These are phyloP conservation scores for Calliopum simillimum DNA, from an alignment of 2,888 invertebrate species.

Conservation along the genomic window DNA sequence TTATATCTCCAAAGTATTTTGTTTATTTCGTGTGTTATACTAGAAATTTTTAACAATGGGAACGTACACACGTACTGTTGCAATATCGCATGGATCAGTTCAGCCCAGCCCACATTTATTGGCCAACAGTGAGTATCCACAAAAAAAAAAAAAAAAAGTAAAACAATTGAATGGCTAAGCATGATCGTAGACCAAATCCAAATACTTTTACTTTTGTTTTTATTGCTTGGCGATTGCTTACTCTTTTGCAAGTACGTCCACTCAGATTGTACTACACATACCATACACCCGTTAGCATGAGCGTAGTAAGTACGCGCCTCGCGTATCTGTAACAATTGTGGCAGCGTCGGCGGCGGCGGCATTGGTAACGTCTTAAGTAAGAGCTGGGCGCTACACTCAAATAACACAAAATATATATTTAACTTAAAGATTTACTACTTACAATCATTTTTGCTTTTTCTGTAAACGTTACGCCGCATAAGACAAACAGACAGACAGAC, in stretches of 20 bases:
- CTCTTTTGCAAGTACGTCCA: background rate
- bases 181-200: constrained; percentile 17
- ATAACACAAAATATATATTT: background rate
- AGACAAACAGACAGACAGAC: no score
- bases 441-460: no score
- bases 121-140: background rate
- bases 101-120: constrained; percentile 9
- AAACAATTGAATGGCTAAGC: constrained; percentile 17
- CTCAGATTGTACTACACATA: background rate
- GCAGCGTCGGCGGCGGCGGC: no score
- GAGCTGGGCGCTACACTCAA: background rate
- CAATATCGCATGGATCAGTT: constrained; percentile 14
- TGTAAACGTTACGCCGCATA: no score
- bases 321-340: no score
- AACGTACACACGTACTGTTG: background rate
- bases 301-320: no score
- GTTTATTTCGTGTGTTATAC: background rate
- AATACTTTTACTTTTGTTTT: constrained; percentile 29
- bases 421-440: no score
- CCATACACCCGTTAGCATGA: background rate
- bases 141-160: background rate
- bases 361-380: constrained; percentile 7
- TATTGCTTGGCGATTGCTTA: constrained; percentile 10
- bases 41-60: constrained; percentile 1
- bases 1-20: background rate